A percentile compares a stretch with the other conserved stretches of the same genome.
Evolutionary conservation across 2,113 vertebrate genomes (phyloP).

Genomic region (Procapra przewalskii): DNA sequence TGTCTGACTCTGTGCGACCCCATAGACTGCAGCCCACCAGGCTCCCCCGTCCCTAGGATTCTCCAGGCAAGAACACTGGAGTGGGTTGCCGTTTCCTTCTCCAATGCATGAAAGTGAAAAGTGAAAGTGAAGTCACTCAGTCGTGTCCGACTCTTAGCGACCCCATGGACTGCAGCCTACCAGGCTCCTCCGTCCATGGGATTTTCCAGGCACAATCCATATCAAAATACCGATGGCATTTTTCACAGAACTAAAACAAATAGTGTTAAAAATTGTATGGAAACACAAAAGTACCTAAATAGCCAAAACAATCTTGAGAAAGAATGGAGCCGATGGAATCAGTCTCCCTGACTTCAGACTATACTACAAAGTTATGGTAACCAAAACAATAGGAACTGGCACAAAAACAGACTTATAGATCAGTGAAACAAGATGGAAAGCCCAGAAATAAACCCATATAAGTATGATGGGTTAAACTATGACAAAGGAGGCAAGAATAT

Average conservation of each 20-base stretch:
- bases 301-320: neutral
- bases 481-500: neutral
- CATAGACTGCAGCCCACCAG: too few species aligned
- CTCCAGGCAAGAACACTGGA: too few species aligned
- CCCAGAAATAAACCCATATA: neutral
- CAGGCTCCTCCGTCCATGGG: too few species aligned
- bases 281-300: neutral
- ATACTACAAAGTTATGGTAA: neutral
- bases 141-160: accelerated
- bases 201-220: neutral
- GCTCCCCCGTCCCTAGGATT: too few species aligned
- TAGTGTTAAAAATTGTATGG: neutral
- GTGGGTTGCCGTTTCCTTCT: too few species aligned
- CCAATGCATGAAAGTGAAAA: too few species aligned
- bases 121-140: too few species aligned
- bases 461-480: neutral
- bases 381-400: neutral
- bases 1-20: too few species aligned
- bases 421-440: neutral
- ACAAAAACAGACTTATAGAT: neutral
- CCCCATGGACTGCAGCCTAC: too few species aligned
- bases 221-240: neutral
- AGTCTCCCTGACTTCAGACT: neutral
- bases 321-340: neutral
- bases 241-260: neutral